These are phyloP conservation scores for Rhabdophis nuchalis DNA, from an alignment of 2,797 vertebrate species.

Conservation along the genomic window DNA sequence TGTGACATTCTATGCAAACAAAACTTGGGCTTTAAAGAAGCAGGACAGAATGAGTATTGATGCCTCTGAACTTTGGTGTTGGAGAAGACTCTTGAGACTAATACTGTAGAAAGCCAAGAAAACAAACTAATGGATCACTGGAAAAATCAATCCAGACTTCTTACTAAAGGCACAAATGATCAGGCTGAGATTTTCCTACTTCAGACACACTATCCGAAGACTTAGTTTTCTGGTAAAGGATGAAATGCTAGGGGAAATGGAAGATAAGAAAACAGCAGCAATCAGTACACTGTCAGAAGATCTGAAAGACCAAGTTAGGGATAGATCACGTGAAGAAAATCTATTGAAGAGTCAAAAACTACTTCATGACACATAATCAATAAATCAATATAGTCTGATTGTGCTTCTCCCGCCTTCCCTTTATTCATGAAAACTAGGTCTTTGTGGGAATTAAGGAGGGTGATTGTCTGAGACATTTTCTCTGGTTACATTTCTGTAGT, in stretches of 20 bases:
- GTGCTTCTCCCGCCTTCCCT: neutral
- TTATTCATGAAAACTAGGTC: neutral
- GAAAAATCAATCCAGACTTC: neutral
- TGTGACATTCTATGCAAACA: neutral
- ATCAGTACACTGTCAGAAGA: neutral
- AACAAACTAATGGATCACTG: neutral
- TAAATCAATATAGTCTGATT: neutral
- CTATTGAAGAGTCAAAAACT: neutral
- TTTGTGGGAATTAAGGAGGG: neutral
- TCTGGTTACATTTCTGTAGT: neutral
- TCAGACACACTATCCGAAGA: neutral
- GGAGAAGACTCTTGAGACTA: neutral
- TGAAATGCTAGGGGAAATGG: neutral
- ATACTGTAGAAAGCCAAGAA: neutral
- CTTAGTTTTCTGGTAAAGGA: neutral
- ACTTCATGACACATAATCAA: neutral
- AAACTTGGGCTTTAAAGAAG: neutral
- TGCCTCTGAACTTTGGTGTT: neutral
- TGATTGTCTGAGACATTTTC: neutral
- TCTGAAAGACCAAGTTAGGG: neutral
- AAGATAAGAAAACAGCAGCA: neutral
- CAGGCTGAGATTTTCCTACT: neutral
- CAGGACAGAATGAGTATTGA: neutral
- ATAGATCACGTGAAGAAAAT: neutral
- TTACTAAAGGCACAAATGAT: neutral